phyloP scores from a whole-genome alignment of 2,113 vertebrate species.

The Monopterus albus region DNA sequence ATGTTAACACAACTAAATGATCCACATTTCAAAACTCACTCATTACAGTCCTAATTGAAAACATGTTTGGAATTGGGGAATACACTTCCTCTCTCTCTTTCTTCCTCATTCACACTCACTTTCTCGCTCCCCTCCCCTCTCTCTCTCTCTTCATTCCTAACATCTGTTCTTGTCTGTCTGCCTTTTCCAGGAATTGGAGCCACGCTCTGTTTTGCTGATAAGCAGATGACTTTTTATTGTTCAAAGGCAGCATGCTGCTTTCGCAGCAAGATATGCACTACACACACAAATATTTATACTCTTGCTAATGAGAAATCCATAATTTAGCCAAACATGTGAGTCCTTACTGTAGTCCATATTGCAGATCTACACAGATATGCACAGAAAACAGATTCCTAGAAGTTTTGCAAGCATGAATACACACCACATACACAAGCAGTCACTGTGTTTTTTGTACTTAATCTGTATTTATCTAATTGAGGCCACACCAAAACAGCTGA shows the following conservation, averaged over 20 bases:
- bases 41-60: slow-evolving; percentile 52
- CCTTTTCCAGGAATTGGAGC: slow-evolving; percentile 39
- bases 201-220: slow-evolving; percentile 59
- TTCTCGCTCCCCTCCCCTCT: not conserved
- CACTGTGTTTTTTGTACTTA: not conserved
- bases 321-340: slow-evolving; percentile 57
- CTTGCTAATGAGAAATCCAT: slow-evolving; percentile 66
- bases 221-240: slow-evolving; percentile 67
- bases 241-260: slow-evolving; percentile 69
- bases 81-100: not conserved
- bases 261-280: slow-evolving; percentile 60
- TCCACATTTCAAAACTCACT: slow-evolving; percentile 57
- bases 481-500: slow-evolving; percentile 11
- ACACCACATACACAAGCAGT: slow-evolving; percentile 1
- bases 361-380: slow-evolving; percentile 1
- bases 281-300: slow-evolving; percentile 66
- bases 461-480: slow-evolving; percentile 42
- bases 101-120: not conserved
- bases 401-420: not conserved
- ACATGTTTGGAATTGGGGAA: slow-evolving; percentile 39
- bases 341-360: not conserved
- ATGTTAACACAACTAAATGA: slow-evolving; percentile 59
- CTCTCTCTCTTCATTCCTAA: slow-evolving; percentile 21
- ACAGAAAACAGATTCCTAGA: slow-evolving; percentile 3
- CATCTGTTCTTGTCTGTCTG: slow-evolving; percentile 63